Conservation (phyloP, 2,888 invertebrate species). For the Julus scanicus region DNA sequence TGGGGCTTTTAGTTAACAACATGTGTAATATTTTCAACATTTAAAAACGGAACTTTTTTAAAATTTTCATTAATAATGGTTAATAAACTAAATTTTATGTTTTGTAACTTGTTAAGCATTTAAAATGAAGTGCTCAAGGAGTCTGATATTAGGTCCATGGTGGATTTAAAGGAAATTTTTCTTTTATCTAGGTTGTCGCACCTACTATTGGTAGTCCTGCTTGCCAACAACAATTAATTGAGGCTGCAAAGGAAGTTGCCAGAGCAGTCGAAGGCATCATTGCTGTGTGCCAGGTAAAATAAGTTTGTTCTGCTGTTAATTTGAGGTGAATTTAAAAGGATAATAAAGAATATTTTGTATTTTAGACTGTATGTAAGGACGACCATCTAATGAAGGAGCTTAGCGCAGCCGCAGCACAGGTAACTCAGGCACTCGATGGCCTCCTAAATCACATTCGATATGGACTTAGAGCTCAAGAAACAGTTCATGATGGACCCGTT, state of each 20-base stretch:
- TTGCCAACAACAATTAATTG: constrained; percentile 87
- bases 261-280: constrained; percentile 90
- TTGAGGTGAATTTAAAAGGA: neutral
- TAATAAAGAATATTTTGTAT: neutral
- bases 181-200: constrained; percentile 70
- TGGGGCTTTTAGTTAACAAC: neutral
- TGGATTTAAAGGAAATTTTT: neutral
- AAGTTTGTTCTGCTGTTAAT: neutral
- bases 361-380: constrained; percentile 72
- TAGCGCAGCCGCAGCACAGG: constrained; percentile 85
- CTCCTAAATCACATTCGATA: constrained; percentile 83
- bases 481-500: constrained; percentile 80
- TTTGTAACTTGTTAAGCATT: too few species aligned
- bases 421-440: constrained; percentile 87
- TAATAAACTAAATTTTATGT: too few species aligned
- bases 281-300: constrained; percentile 75
- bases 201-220: constrained; percentile 71
- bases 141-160: too few species aligned
- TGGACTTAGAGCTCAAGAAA: constrained; percentile 68
- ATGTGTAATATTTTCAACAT: too few species aligned
- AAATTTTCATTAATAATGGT: too few species aligned
- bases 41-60: too few species aligned
- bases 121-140: too few species aligned
- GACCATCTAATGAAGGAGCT: constrained; percentile 79
- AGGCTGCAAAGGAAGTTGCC: constrained; percentile 92